These are phyloP conservation scores for Parasteatoda tepidariorum DNA, from an alignment of 1,140 invertebrate genomes.

Conservation along the genomic window DNA sequence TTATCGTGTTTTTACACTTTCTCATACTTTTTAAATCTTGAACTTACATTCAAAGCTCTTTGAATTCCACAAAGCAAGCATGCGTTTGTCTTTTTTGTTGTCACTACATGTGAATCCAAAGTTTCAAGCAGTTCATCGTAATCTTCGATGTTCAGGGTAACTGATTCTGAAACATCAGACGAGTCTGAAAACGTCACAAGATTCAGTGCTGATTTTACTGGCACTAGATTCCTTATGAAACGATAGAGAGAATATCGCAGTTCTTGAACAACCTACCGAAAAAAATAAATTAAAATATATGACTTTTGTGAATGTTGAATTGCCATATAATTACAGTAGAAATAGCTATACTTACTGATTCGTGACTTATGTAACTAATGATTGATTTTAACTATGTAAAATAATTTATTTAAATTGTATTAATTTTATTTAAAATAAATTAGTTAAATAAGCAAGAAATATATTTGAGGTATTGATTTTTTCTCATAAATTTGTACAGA, in stretches of 20 bases:
- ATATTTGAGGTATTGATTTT: no score
- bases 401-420: no score
- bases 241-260: background rate
- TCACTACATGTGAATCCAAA: background rate
- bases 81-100: background rate
- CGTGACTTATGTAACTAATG: no score
- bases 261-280: background rate
- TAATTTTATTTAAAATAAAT: no score
- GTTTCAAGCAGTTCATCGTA: background rate
- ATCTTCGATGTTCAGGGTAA: background rate
- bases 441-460: no score
- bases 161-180: background rate
- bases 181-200: conserved; percentile 16
- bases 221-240: background rate
- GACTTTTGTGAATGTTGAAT: no score
- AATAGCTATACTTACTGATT: no score
- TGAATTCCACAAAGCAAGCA: conserved; percentile 26
- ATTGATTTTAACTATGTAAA: no score
- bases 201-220: background rate
- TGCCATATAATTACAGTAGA: no score
- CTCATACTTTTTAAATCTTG: no score
- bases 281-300: background rate
- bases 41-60: conserved; percentile 41
- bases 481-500: no score
- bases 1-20: no score